A percentile compares a stretch with the other conserved stretches of the same genome.
Conservation (phyloP, 2,113 vertebrate species). For the Sinocyclocheilus rhinocerous region DNA sequence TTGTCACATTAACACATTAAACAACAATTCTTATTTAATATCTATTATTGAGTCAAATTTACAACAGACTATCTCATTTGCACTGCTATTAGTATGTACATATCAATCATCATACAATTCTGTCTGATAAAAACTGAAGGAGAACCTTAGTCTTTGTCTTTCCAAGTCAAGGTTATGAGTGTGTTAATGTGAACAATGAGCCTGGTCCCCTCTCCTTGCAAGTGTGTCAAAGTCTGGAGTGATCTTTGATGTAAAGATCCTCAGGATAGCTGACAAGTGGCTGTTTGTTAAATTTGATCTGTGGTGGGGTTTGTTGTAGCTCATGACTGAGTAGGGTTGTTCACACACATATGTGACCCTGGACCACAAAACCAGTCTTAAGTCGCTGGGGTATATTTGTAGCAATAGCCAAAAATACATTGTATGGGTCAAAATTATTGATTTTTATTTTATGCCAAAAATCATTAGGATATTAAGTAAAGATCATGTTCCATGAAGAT, state of each 20-base stretch:
- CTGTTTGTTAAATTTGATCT: neutral
- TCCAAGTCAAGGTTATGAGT: neutral
- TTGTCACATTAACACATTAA: no score
- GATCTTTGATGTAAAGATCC: neutral
- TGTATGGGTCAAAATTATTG: no score
- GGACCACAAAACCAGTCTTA: neutral
- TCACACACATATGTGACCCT: neutral
- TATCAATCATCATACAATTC: no score
- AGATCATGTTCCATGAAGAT: no score
- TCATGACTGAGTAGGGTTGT: neutral
- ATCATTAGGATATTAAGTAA: no score
- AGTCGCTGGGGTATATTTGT: neutral
- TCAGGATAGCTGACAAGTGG: conserved; percentile 11
- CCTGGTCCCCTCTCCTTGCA: neutral
- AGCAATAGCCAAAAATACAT: no score
- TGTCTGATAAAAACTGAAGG: no score
- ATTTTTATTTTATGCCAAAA: no score
- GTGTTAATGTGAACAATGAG: conserved; percentile 13
- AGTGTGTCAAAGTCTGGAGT: neutral
- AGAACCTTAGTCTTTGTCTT: no score
- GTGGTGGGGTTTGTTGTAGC: neutral
- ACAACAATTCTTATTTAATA: neutral
- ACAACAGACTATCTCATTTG: neutral
- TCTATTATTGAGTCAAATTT: neutral
- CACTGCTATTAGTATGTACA: no score